Evolutionary conservation across 2,888 invertebrate genomes (phyloP), one percentile per base, ranked within the genome.

Genomic region (Melieria omissa): DNA sequence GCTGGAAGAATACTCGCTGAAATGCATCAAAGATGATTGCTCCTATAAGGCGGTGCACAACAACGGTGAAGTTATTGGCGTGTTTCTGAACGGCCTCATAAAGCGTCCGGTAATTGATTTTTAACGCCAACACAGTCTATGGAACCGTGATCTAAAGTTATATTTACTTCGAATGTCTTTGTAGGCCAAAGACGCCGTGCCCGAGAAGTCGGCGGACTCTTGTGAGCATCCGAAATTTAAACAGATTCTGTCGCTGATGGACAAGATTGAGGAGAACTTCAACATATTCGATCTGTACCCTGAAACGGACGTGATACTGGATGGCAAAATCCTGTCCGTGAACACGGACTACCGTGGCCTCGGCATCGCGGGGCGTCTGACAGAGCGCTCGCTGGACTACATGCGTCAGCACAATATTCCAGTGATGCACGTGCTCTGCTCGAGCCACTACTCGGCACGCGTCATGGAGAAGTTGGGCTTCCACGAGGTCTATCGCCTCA

Each of bases 401-500:
- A 86, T 87, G 86, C 81, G 81, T 0, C 80, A 83, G 41, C 78
- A 86, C 46, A 77, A 82, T 0, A 86, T 87, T 62, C 79, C 81
- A n/a, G 86, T 94, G 7, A 89, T 93, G 72, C 89, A 93, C 44
- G 90, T 92, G 57, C 91, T 94, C 77, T 94, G 94, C 73, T 91
- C 93, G 5, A 95, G 94, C 80, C 90, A 91, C 73, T 95, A 90
- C 85, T 93, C 94, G 2, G 93, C 93, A 0, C 90, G 90, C 82
- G 91, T 93, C 0, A 91, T 93, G 65, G 90, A 91, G 75, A 90
- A 91, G 78, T 86, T 92, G 42, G 93, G 93, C 57, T 94, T 93
- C 85, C 89, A 91, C 52, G 90, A 90, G 81, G 89, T 92, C 65
- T 93, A 91, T 84, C 87, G 88, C 54, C 86, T 92, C 14, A 88